A percentile compares a stretch with the other conserved stretches of the same genome.
Conservation (phyloP, 2,888 invertebrate genomes). For the Hydraecia micacea region DNA sequence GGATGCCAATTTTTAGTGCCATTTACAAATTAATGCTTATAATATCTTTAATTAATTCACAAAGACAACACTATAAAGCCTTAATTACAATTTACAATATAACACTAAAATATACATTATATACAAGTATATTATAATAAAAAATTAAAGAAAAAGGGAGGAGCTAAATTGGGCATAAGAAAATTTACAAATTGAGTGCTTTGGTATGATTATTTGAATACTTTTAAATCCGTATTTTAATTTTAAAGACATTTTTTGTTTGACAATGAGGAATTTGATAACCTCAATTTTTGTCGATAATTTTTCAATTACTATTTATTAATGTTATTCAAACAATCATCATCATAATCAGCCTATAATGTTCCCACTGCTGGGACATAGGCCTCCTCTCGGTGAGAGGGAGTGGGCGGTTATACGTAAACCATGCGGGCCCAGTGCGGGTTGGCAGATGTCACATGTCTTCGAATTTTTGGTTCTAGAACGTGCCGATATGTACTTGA, state of each 20-base stretch:
- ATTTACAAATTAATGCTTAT: neutral
- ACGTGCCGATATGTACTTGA: neutral
- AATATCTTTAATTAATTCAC: neutral
- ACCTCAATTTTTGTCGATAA: neutral
- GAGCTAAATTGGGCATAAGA: neutral
- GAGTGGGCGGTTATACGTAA: too few species aligned
- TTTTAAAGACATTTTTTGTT: neutral
- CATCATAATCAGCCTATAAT: neutral
- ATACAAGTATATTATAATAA: neutral
- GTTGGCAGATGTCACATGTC: neutral
- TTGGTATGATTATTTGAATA: neutral
- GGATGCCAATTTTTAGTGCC: neutral
- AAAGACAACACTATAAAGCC: neutral
- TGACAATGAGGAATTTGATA: neutral
- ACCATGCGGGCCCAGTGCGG: too few species aligned
- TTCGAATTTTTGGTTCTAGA: neutral
- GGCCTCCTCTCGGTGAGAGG: neutral
- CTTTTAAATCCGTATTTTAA: neutral
- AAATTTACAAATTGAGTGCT: neutral
- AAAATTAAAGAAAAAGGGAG: neutral
- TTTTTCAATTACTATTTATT: neutral
- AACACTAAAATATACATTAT: neutral
- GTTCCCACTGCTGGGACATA: neutral
- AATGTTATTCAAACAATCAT: neutral
- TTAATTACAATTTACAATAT: neutral